These are phyloP conservation scores for Athrips mouffetella DNA, from an alignment of 2,888 invertebrate genomes.

Conservation along the genomic window DNA sequence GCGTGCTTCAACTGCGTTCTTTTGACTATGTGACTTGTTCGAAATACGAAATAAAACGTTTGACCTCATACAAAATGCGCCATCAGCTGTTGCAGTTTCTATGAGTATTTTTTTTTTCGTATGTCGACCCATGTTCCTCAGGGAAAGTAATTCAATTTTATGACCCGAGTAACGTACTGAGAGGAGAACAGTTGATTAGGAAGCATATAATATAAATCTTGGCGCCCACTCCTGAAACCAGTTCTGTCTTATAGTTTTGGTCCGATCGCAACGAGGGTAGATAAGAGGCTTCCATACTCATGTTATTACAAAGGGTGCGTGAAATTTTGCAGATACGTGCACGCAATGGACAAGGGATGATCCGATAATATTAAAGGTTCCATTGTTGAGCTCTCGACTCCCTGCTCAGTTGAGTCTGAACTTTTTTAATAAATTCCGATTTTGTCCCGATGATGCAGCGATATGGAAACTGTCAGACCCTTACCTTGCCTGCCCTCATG, in stretches of 20 bases:
- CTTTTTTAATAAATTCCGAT: slow-evolving; percentile 45
- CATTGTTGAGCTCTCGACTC: slow-evolving; percentile 22
- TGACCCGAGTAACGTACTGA: too few relatives aligned
- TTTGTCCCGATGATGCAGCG: slow-evolving; percentile 27
- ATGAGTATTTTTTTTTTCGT: too few relatives aligned
- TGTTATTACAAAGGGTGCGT: slow-evolving; percentile 73
- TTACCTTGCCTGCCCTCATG: not conserved
- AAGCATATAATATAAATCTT: too few relatives aligned
- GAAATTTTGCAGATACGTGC: slow-evolving; percentile 69
- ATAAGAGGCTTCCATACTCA: slow-evolving; percentile 55
- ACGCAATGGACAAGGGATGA: slow-evolving; percentile 53
- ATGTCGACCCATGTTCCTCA: too few relatives aligned
- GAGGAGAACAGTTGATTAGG: not conserved
- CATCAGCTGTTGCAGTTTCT: too few relatives aligned
- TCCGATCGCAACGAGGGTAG: slow-evolving; percentile 57
- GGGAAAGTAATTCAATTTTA: too few relatives aligned
- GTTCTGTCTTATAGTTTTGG: slow-evolving; percentile 35
- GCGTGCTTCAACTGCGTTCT: too few relatives aligned
- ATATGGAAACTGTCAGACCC: slow-evolving; percentile 9
- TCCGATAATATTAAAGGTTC: slow-evolving; percentile 50
- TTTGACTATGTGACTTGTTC: too few relatives aligned
- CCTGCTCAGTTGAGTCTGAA: slow-evolving; percentile 27
- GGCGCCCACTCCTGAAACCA: slow-evolving; percentile 10
- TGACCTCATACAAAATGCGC: too few relatives aligned
- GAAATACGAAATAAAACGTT: too few relatives aligned